Conservation (phyloP, 2,888 invertebrate species). For the Pterobdella sp. region DNA sequence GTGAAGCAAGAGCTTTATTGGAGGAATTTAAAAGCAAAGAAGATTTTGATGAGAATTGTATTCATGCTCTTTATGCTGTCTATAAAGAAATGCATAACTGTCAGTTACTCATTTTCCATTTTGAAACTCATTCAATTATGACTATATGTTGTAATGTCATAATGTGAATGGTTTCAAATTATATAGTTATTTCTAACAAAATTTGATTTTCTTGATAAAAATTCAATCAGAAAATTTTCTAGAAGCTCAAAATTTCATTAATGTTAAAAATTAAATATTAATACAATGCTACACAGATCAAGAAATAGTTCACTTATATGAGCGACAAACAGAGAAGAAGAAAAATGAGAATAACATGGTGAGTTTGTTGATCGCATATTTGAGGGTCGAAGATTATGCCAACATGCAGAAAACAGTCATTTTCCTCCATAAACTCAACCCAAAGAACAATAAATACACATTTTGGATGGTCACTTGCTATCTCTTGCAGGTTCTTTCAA, state of each 20-base stretch:
- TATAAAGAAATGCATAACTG: conserved; percentile 84
- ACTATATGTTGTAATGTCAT: background rate
- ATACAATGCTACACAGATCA: conserved; percentile 61
- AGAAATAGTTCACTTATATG: conserved; percentile 79
- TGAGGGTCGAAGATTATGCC: conserved; percentile 77
- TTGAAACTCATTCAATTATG: background rate
- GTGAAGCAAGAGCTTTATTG: conserved; percentile 69
- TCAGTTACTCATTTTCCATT: conserved; percentile 55
- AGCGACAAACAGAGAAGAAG: conserved; percentile 74
- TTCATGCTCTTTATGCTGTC: conserved; percentile 89
- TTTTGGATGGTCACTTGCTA: conserved; percentile 97
- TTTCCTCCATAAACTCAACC: conserved; percentile 77
- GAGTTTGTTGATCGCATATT: conserved; percentile 90
- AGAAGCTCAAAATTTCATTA: background rate
- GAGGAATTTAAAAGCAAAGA: conserved; percentile 57
- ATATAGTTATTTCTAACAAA: background rate
- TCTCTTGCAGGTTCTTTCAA: conserved; percentile 74
- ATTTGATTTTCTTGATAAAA: background rate
- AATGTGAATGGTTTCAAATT: background rate
- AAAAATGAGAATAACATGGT: conserved; percentile 81
- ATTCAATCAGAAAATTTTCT: background rate
- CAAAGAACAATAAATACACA: conserved; percentile 82
- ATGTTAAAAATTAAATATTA: background rate
- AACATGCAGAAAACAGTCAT: conserved; percentile 83
- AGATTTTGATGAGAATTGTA: conserved; percentile 81